Evolutionary conservation across 2,888 invertebrate species (phyloP).

Genomic region (Lathronympha strigana): DNA sequence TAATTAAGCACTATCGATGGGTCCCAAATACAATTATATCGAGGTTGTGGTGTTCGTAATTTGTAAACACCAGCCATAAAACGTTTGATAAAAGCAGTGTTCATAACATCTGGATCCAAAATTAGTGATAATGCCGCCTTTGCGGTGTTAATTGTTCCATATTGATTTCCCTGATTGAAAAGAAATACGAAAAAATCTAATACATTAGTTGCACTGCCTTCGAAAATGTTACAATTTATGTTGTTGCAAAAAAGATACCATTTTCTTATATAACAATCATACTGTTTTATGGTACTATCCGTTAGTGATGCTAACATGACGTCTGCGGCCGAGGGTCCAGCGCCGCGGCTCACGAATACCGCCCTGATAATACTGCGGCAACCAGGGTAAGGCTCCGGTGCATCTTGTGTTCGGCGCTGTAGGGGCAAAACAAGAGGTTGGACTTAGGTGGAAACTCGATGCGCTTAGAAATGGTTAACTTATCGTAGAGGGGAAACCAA

Average conservation of each 20-base stretch:
- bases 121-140: not conserved
- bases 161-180: not conserved
- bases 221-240: not conserved
- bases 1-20: not conserved
- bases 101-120: not conserved
- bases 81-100: not conserved
- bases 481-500: too few relatives aligned
- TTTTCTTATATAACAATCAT: not conserved
- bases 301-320: not conserved
- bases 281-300: not conserved
- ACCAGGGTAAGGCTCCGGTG: conserved; percentile 8
- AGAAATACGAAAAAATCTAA: not conserved
- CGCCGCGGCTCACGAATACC: not conserved
- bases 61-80: not conserved
- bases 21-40: not conserved
- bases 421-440: too few relatives aligned
- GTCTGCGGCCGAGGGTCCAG: not conserved
- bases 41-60: not conserved
- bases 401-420: not conserved
- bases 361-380: not conserved
- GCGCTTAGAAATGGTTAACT: too few relatives aligned
- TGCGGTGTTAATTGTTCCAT: not conserved
- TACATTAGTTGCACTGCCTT: not conserved
- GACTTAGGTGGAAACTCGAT: too few relatives aligned
- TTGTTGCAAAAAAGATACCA: not conserved